A percentile compares a stretch with the other conserved stretches of the same genome.
Evolutionary conservation across 1,140 invertebrate species (phyloP).

Genomic region (Antheraea mylitta): DNA sequence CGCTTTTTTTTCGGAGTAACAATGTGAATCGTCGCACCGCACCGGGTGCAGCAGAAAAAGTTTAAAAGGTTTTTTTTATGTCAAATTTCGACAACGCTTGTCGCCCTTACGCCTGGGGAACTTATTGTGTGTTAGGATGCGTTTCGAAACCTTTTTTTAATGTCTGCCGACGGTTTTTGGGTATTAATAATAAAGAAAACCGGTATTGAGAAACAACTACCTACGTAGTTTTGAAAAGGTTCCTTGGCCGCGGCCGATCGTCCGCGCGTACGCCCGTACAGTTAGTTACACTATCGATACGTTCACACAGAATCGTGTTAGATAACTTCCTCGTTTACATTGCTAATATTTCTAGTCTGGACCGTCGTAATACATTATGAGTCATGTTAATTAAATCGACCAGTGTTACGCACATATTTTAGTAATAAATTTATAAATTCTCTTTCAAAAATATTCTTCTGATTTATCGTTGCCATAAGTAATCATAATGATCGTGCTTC

Average conservation of each 20-base stretch:
- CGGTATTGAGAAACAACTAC: constrained; percentile 18
- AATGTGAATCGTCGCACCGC: constrained; percentile 42
- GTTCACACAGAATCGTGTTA: constrained; percentile 8
- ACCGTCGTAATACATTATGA: background rate
- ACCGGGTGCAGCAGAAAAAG: constrained; percentile 32
- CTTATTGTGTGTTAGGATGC: constrained; percentile 40
- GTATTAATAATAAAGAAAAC: constrained; percentile 20
- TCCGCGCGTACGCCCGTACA: background rate
- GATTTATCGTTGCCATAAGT: too few relatives aligned
- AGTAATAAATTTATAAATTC: too few relatives aligned
- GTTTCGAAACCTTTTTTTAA: constrained; percentile 26
- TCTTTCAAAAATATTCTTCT: too few relatives aligned
- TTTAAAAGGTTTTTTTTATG: constrained; percentile 45
- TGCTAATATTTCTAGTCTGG: constrained; percentile 6
- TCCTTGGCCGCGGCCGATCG: background rate
- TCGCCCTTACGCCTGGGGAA: constrained; percentile 48
- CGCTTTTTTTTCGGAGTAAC: constrained; percentile 55
- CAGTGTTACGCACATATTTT: too few relatives aligned
- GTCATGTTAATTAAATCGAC: background rate
- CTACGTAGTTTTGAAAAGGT: constrained; percentile 18
- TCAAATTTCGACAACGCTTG: constrained; percentile 58
- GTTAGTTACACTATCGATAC: background rate
- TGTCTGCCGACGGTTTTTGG: constrained; percentile 32
- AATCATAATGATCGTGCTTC: too few relatives aligned
- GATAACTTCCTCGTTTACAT: constrained; percentile 12